phyloP scores from a whole-genome alignment of 2,888 invertebrate species.

The Melanostoma mellinum region DNA sequence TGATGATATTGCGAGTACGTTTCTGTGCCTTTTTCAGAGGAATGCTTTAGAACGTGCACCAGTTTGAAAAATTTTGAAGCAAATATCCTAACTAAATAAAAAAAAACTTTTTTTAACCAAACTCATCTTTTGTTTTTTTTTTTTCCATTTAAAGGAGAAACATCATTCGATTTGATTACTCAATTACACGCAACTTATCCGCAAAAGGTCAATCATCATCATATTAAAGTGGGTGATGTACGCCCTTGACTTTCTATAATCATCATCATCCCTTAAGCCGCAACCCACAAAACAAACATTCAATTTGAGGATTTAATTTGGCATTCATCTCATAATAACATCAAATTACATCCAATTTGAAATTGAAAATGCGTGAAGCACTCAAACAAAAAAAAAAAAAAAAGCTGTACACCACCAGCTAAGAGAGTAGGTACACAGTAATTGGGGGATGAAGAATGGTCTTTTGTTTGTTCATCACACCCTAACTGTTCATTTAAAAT shows the following conservation, averaged over 20 bases:
- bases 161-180: slow-evolving; percentile 43
- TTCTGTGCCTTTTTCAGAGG: too few species aligned
- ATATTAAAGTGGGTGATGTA: slow-evolving; percentile 38
- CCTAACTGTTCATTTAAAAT: slow-evolving; percentile 57
- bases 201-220: slow-evolving; percentile 45
- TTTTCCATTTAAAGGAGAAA: too few species aligned
- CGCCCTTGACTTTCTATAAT: slow-evolving; percentile 57
- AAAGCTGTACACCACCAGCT: slow-evolving; percentile 4
- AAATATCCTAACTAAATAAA: too few species aligned
- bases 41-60: too few species aligned
- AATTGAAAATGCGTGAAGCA: slow-evolving; percentile 39
- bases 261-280: slow-evolving; percentile 19
- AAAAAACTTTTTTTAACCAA: too few species aligned
- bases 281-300: slow-evolving; percentile 51
- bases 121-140: too few species aligned
- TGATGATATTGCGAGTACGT: not conserved
- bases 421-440: not conserved
- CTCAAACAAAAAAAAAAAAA: slow-evolving; percentile 14
- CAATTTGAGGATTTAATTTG: slow-evolving; percentile 65
- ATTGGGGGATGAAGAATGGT: slow-evolving; percentile 49
- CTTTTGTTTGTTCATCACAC: slow-evolving; percentile 40
- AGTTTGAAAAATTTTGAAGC: too few species aligned
- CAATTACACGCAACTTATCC: slow-evolving; percentile 64
- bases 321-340: slow-evolving; percentile 65
- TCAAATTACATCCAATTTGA: slow-evolving; percentile 63